Percentiles rank a stretch among this genome's conserved stretches.
phyloP scores from a whole-genome alignment of 2,888 invertebrate genomes.

The Rhimphoctona megacephalus region DNA sequence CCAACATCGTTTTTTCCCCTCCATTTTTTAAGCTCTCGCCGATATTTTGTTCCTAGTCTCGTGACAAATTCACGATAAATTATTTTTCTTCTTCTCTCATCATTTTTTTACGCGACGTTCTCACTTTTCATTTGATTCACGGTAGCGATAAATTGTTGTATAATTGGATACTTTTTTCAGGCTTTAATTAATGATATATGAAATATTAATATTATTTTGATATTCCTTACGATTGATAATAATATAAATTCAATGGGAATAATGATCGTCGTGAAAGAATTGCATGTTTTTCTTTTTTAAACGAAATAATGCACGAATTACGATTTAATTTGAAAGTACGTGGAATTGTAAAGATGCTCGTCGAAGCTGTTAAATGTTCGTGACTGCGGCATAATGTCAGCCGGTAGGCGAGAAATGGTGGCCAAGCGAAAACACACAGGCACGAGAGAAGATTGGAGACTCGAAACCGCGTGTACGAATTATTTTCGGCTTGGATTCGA shows the following conservation, averaged over 20 bases:
- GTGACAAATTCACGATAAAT: background rate
- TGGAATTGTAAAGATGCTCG: background rate
- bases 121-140: too few relatives aligned
- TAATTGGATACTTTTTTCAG: background rate
- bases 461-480: constrained; percentile 56
- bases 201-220: background rate
- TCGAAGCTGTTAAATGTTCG: constrained; percentile 29
- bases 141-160: too few relatives aligned
- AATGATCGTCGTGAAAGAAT: too few relatives aligned
- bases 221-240: background rate
- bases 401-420: constrained; percentile 45
- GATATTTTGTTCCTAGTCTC: too few relatives aligned
- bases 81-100: background rate
- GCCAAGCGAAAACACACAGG: constrained; percentile 29
- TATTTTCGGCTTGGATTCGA: constrained; percentile 55
- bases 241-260: background rate
- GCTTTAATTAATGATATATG: background rate
- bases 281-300: background rate
- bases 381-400: constrained; percentile 45
- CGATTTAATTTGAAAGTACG: constrained; percentile 5
- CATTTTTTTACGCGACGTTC: too few relatives aligned
- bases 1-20: background rate
- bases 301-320: background rate
- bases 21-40: background rate
- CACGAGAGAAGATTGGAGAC: constrained; percentile 2